phyloP scores from a whole-genome alignment of 2,888 invertebrate genomes.

The Iselma pallidipennis region DNA sequence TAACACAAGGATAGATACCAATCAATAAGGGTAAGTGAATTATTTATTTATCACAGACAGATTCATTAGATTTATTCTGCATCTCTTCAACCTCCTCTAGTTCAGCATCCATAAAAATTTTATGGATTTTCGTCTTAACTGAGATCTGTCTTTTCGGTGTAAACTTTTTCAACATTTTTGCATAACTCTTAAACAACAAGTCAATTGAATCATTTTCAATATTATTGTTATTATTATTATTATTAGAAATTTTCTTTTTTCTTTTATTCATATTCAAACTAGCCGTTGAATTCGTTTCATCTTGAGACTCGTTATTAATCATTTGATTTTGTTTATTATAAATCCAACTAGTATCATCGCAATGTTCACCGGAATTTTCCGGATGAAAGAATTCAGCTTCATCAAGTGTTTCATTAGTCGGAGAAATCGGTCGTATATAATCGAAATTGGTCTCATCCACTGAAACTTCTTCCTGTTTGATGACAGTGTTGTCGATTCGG shows the following conservation, averaged over 20 bases:
- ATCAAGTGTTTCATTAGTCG: background rate
- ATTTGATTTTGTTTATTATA: background rate
- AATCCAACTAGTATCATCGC: background rate
- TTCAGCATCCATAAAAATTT: constrained; percentile 10
- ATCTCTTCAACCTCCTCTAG: background rate
- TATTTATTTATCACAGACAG: no score
- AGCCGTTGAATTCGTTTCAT: background rate
- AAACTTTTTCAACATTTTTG: constrained; percentile 6
- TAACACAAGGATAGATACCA: background rate
- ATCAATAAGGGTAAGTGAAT: background rate
- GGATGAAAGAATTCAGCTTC: background rate
- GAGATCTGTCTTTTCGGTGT: background rate
- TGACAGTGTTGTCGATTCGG: background rate
- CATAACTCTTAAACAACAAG: constrained; percentile 5
- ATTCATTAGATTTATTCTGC: background rate
- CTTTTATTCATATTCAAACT: background rate
- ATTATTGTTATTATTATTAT: no score
- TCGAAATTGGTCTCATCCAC: background rate
- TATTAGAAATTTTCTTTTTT: background rate
- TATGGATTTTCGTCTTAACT: constrained; percentile 4
- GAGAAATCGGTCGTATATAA: background rate
- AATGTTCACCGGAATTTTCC: background rate
- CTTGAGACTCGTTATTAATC: background rate
- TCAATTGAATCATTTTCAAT: background rate
- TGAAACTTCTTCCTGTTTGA: background rate